Conservation (phyloP, 2,113 vertebrate species). For the Brachyhypopomus gauderio region DNA sequence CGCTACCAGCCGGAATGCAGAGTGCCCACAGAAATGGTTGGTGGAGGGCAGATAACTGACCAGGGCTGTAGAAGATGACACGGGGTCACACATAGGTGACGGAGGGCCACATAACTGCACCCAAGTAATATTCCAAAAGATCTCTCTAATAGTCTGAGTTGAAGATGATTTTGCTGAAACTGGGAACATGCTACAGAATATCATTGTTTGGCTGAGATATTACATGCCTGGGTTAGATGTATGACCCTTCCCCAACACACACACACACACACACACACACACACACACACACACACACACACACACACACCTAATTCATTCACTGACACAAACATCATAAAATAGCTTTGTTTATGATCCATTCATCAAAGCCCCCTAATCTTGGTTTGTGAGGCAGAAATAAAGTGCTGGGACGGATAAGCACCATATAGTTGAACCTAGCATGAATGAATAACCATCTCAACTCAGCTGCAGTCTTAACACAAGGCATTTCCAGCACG, state of each 20-base stretch:
- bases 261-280: too few relatives aligned
- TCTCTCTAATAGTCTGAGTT: conserved; percentile 5
- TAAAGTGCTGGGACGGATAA: too few relatives aligned
- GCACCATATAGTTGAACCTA: too few relatives aligned
- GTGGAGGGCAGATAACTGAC: too few relatives aligned
- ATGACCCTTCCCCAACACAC: not conserved
- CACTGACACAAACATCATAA: not conserved
- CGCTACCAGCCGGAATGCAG: too few relatives aligned
- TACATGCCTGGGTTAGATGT: not conserved
- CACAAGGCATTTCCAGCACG: conserved; percentile 11
- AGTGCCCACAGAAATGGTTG: too few relatives aligned
- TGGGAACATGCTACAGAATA: not conserved
- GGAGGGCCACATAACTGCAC: not conserved
- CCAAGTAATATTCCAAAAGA: not conserved
- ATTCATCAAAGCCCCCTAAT: not conserved
- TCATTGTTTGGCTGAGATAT: too few relatives aligned
- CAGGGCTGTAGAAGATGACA: not conserved
- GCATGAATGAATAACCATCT: too few relatives aligned
- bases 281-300: too few relatives aligned
- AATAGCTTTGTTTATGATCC: conserved; percentile 4
- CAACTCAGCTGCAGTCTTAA: conserved; percentile 23
- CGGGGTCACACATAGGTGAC: not conserved
- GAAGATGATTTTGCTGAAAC: not conserved
- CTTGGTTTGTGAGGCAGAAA: not conserved
- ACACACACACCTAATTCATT: conserved; percentile 1